These are phyloP conservation scores for Acanthis flammea DNA, from an alignment of 2,797 vertebrate genomes.

Conservation along the genomic window DNA sequence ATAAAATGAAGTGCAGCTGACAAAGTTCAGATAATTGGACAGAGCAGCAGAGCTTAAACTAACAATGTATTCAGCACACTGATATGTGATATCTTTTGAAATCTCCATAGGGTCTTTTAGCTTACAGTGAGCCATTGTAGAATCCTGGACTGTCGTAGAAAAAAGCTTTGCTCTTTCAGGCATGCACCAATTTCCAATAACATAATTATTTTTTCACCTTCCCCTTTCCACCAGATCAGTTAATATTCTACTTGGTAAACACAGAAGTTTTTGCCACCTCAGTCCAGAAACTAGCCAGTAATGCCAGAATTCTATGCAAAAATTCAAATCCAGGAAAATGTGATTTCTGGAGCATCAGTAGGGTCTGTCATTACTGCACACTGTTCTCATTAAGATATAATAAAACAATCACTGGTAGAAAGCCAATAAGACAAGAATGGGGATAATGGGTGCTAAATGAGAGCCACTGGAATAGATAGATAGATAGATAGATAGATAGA, in stretches of 20 bases:
- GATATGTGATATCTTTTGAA: conserved; percentile 44
- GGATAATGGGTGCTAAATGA: neutral
- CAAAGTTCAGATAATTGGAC: conserved; percentile 42
- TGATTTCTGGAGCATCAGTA: neutral
- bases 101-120: conserved; percentile 14
- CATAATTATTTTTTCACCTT: neutral
- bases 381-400: neutral
- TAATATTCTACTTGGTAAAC: neutral
- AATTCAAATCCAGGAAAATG: neutral
- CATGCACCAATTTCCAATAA: neutral
- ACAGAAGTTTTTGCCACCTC: neutral
- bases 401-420: neutral
- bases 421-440: neutral
- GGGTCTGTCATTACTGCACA: neutral
- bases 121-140: neutral
- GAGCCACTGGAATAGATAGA: neutral
- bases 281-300: neutral
- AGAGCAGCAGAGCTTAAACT: conserved; percentile 29
- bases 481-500: too few relatives aligned
- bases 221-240: neutral
- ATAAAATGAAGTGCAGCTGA: conserved; percentile 32
- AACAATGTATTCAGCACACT: conserved; percentile 9
- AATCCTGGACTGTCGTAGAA: neutral
- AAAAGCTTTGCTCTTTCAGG: conserved; percentile 21
- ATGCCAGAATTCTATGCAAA: neutral